phyloP scores from a whole-genome alignment of 2,888 invertebrate species.

The Pomacea canaliculata region DNA sequence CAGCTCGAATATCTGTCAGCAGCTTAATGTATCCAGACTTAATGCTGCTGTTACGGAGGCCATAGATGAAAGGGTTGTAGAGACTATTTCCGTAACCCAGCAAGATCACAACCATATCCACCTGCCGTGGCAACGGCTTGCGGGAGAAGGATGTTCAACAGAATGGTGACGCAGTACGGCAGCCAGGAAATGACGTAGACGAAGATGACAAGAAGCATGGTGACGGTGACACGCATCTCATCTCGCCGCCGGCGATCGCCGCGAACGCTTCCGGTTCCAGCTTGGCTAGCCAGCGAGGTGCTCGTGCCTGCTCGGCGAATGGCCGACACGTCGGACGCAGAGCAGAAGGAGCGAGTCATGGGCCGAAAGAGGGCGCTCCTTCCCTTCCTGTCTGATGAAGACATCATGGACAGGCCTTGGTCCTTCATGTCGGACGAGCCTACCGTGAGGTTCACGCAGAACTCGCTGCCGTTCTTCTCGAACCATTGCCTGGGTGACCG shows the following conservation, averaged over 20 bases:
- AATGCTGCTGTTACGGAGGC: constrained; percentile 55
- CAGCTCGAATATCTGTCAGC: constrained; percentile 27
- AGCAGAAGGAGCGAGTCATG: not conserved
- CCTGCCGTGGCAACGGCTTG: constrained; percentile 18
- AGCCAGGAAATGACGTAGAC: constrained; percentile 61
- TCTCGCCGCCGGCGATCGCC: constrained; percentile 34
- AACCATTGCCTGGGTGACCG: no score
- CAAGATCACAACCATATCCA: constrained; percentile 54
- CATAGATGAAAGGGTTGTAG: constrained; percentile 61
- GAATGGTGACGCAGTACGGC: constrained; percentile 62
- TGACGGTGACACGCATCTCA: constrained; percentile 49
- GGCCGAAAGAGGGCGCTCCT: not conserved
- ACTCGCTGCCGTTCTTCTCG: no score
- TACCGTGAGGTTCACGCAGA: no score
- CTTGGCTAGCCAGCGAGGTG: constrained; percentile 3
- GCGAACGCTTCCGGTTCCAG: not conserved
- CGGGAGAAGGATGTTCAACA: constrained; percentile 44
- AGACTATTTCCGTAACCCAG: constrained; percentile 58
- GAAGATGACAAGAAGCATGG: constrained; percentile 54
- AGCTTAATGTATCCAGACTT: constrained; percentile 44
- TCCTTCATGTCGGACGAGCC: no score
- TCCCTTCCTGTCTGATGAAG: no score
- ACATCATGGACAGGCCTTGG: no score
- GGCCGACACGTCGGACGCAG: not conserved
- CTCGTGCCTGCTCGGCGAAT: not conserved